These are phyloP conservation scores for Thereva unica DNA, from an alignment of 2,888 invertebrate genomes.

Conservation along the genomic window DNA sequence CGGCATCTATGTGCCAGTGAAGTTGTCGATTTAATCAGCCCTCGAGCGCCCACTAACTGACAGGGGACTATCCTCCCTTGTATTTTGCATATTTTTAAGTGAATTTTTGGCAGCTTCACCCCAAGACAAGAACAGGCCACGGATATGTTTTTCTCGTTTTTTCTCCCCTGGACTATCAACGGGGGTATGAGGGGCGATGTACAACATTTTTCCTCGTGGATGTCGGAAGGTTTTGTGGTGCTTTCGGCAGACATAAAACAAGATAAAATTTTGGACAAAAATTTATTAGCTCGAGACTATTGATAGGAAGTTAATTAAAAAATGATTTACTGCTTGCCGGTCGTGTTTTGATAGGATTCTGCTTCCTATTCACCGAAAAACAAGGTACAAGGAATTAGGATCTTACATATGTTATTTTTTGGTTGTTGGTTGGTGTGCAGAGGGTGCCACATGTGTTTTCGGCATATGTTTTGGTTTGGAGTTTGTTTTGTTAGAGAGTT, in stretches of 20 bases:
- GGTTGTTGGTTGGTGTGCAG: too few relatives aligned
- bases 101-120: slow-evolving; percentile 39
- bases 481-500: too few relatives aligned
- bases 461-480: too few relatives aligned
- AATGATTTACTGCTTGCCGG: slow-evolving; percentile 22
- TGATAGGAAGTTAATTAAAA: slow-evolving; percentile 37
- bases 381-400: too few relatives aligned
- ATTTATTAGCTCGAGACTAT: slow-evolving; percentile 27
- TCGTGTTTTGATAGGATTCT: too few relatives aligned
- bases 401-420: too few relatives aligned
- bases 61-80: slow-evolving; percentile 15
- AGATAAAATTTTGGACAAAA: slow-evolving; percentile 5
- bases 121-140: background rate
- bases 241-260: slow-evolving; percentile 8
- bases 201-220: background rate
- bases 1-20: background rate
- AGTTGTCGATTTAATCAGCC: slow-evolving; percentile 2
- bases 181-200: too few relatives aligned
- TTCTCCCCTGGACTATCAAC: background rate
- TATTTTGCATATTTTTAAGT: slow-evolving; percentile 38
- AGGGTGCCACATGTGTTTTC: too few relatives aligned
- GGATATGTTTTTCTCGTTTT: slow-evolving; percentile 8
- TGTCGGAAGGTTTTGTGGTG: background rate
- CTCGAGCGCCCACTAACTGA: slow-evolving; percentile 4
- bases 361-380: too few relatives aligned